A percentile compares a stretch with the other conserved stretches of the same genome.
Evolutionary conservation across 2,888 invertebrate species (phyloP).

Genomic region (Nemotelus nigrinus): DNA sequence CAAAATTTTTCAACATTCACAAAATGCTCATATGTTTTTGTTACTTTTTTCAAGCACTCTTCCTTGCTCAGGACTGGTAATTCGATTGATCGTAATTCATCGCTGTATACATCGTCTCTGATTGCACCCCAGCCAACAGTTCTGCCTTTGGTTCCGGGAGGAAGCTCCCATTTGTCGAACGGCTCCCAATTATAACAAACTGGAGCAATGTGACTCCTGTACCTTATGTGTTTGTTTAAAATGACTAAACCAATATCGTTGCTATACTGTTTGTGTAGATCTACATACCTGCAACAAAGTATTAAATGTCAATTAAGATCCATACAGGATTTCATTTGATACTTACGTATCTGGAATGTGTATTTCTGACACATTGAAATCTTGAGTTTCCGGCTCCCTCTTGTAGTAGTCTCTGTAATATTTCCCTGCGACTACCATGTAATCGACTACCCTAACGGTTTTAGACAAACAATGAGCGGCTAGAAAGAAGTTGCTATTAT

Average conservation of each 20-base stretch:
- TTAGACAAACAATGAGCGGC: constrained; percentile 52
- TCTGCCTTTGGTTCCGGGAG: constrained; percentile 45
- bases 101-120: constrained; percentile 45
- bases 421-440: constrained; percentile 27
- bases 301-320: too few relatives aligned
- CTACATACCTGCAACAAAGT: constrained; percentile 48
- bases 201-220: constrained; percentile 59
- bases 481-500: constrained; percentile 1
- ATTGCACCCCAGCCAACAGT: constrained; percentile 55
- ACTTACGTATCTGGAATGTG: constrained; percentile 48
- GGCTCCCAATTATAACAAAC: constrained; percentile 59
- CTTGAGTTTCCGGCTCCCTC: constrained; percentile 47
- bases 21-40: constrained; percentile 50
- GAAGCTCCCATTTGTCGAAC: constrained; percentile 45
- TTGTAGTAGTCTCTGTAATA: constrained; percentile 44
- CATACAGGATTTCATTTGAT: too few relatives aligned
- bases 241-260: constrained; percentile 61
- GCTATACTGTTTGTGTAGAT: constrained; percentile 53
- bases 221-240: constrained; percentile 55
- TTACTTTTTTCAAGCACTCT: constrained; percentile 51
- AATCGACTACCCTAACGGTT: neutral
- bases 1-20: constrained; percentile 56
- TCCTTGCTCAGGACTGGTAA: constrained; percentile 51
- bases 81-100: constrained; percentile 50
- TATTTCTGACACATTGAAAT: constrained; percentile 50